Evolutionary conservation across 2,797 vertebrate species (phyloP), one percentile per base, ranked within the genome.

Genomic region (Centroberyx gerrardi): DNA sequence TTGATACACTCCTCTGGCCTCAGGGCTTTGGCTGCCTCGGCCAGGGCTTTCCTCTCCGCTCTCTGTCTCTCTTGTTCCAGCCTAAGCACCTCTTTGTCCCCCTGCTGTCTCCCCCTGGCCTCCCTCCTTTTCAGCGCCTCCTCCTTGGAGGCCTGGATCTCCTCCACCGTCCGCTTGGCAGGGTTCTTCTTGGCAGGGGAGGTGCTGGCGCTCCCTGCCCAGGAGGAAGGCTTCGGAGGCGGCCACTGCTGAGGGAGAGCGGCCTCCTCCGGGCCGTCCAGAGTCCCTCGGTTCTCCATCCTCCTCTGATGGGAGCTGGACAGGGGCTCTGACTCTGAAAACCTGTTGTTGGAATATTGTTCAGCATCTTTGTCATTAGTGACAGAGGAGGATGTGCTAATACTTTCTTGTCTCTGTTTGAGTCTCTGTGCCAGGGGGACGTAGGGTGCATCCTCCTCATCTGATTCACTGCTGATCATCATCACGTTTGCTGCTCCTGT

Each of bases 1-100:
- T 96, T 97, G 59, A 97, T 89, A 81, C 97, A 97, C 54, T 97
- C 96, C 68, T 96, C 96, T 0, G 96, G 97, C 72, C 93, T 94
- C 86, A 93, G 93, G 68, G 95, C 95, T 84, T 95, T 97, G 67
- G 90, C 85, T 18, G 87, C 87, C 40, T 90, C 91, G 2, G 85
- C 92, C 66, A 90, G 40, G 0, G 85, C 91, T 59, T 84, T 95
- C 82, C 76, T 95, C 83, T 89, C 92, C 7, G 86, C 93, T 65
- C 84, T 95, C 55, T 95, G 90, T 55, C 86, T 90, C 60, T 93
- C 90, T 66, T 87, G 78, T 44, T 91, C 73, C 71, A 18, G 81
- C 58, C 63, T 82, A 13, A 83, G 85, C 1, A 5, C 40, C 73
- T 86, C 93, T 49, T 80, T 93, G 63, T 76, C 87, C 70, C 61